Evolutionary conservation across 2,888 invertebrate genomes (phyloP), one percentile per base, ranked within the genome.

Genomic region (Pachydiplax longipennis): DNA sequence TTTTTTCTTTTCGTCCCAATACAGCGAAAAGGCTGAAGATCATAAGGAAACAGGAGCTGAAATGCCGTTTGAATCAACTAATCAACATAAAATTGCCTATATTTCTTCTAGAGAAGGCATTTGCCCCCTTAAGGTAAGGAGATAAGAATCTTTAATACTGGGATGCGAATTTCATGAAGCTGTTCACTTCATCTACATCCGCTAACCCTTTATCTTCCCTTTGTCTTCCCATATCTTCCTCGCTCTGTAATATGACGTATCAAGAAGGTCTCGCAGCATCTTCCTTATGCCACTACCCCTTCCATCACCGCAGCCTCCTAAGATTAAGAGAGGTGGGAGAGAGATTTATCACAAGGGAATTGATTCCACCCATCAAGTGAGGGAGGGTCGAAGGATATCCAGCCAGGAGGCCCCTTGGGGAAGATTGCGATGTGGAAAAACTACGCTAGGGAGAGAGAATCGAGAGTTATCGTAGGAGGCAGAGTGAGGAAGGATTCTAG

Each of bases 261-360:
- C 87, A 87, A 37, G 61, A 61, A 40, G 61, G 87, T 12, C 10
- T 8, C 35, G 31, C 31, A 61, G 35, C 58, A 58, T 6, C n/a
- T 37, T 35, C 25, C 87, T n/a, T 15, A 25, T 35, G 18, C 61
- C 61, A 12, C 61, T 61, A 65, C 65, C 25, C 25, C 25, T 31
- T 22, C 35, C 83, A 5, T 5, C 58, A 58, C 44, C 44, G 31
- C 53, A 25, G 18, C 82, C 25, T 53, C 82, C 83, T 83, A 83
- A 58, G 83, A 61, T 35, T 13, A 35, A 58, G 35, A 22, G 35
- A 58, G 81, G 40, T 10, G 48, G 18, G 82, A 53, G 37, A n/a
- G n/a, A 61, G 61, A 87, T 87, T 87, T 87, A 87, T 87, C 87
- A 65, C 22, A 37, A n/a, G 87, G 87, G 83, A 87, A 87, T 61